Evolutionary conservation across 2,888 invertebrate species (phyloP), one percentile per base, ranked within the genome.

Genomic region (Chirona hameri): DNA sequence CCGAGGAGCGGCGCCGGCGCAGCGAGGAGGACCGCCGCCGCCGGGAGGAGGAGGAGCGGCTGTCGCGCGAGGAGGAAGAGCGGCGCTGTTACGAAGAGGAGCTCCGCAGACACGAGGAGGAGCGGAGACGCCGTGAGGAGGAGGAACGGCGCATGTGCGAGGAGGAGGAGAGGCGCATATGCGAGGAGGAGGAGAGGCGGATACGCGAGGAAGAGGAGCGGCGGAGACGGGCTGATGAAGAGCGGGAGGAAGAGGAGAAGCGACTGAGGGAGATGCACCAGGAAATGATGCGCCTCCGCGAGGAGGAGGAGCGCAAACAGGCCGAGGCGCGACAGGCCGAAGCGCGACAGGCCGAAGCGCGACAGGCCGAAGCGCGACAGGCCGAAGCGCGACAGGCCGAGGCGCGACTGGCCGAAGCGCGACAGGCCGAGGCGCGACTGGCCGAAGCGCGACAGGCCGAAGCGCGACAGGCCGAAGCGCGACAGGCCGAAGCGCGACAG

Each of bases 41-140:
- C 14, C n/a, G 48, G 10, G 79, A 79, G 52, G 79, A 79, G n/a
- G 79, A 79, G 52, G 52, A n/a, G 18, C 79, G 79, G 52, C 79
- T 48, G 21, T 1, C 18, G 27, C 39, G 46, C 0, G 79, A 79
- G 46, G 46, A 79, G 15, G 24, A 79, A n/a, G 46, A 79, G 15
- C 79, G 46, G 46, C 7, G 79, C 5, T 46, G 79, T 3, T 9
- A 27, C 10, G 79, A 79, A 29, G 46, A 79, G 27, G 79, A 79
- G 24, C 12, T 46, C 31, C 79, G 46, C 1, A 21, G 24, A 10
- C 46, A 79, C 15, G 76, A 76, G 76, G 76, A 76, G 18, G 21
- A 24, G 39, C 39, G 39, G 39, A 10, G 31, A 15, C 21, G 46
- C 21, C 18, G 21, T 4, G 46, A 39, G 27, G 79, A 79, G 27